Base-by-base conservation (phyloP, 23 tunicate species). In the Ascidia mentula region DNA sequence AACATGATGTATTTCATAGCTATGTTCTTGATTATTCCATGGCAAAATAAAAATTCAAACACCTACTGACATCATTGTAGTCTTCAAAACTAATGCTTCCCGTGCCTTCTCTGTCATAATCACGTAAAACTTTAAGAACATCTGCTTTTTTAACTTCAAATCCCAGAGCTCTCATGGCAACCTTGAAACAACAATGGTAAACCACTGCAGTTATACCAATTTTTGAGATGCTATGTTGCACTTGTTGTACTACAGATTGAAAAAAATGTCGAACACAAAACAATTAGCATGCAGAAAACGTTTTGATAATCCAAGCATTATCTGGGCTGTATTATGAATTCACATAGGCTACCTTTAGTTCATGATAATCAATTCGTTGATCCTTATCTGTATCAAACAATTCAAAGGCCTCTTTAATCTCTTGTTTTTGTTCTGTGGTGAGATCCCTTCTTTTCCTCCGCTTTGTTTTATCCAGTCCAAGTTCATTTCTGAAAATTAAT, bases 401-500 rank as follows among this genome's bases (percentile, higher is more conserved):
- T 77, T 95, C 99, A 82, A 95, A 95, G 40, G 99, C 97, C 82
- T 95, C 99, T 74, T 95, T 90, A n/a, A 95, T 95, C 87, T 95
- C 99, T 60, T 90, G 89, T 69, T 89, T 95, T 59, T 95, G 96
- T 60, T 95, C 99, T 22, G 79, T 88, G 24, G 99, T 69, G n/a
- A 95, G 71, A 71, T 95, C 98, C 40, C 93, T 60, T 42, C 98
- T 75, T 60, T 93, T 93, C 59, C 74, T 80, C 32, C 98, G 76
- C 69, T 88, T 88, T 31, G 89, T 77, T 46, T 93, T 93, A 59
- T 93, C 98, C 37, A 82, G 37, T 22, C 98, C 98, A 32, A 88
- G 77, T 38, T 93, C 98, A 8, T 87, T 90, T 74, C 97, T 86
- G 65, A 26, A 85, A 45, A 3, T 38, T 33, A 81, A n/a, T n/a